phyloP scores from a whole-genome alignment of 2,797 vertebrate species.

The Eulemur mongoz region DNA sequence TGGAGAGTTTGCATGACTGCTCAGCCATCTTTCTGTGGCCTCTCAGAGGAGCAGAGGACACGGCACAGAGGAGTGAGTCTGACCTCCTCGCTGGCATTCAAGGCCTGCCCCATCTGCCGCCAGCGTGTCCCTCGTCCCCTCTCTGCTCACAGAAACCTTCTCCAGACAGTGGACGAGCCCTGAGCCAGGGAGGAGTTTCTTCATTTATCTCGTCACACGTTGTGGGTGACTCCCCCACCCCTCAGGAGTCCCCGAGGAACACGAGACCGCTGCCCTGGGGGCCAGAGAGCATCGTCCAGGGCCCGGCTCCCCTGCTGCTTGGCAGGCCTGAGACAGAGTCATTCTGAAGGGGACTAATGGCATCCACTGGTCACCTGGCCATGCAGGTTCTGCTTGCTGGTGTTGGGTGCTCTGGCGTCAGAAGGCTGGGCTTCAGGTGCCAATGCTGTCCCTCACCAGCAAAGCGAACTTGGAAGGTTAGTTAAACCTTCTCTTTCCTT shows the following conservation, averaged over 20 bases:
- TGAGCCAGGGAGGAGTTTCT: background rate
- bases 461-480: background rate
- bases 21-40: background rate
- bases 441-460: background rate
- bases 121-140: background rate
- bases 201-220: background rate
- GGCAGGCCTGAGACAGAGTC: background rate
- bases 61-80: background rate
- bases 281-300: background rate
- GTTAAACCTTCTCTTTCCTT: background rate
- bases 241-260: background rate
- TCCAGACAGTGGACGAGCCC: background rate
- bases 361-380: background rate
- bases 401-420: background rate
- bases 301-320: background rate
- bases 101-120: background rate
- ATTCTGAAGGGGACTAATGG: background rate
- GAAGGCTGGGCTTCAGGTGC: background rate
- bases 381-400: background rate
- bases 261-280: background rate
- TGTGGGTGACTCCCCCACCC: background rate
- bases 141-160: background rate
- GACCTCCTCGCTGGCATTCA: background rate
- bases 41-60: background rate
- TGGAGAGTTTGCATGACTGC: background rate